phyloP scores from a whole-genome alignment of 1,140 invertebrate species.

The Lasioglossum albipes region DNA sequence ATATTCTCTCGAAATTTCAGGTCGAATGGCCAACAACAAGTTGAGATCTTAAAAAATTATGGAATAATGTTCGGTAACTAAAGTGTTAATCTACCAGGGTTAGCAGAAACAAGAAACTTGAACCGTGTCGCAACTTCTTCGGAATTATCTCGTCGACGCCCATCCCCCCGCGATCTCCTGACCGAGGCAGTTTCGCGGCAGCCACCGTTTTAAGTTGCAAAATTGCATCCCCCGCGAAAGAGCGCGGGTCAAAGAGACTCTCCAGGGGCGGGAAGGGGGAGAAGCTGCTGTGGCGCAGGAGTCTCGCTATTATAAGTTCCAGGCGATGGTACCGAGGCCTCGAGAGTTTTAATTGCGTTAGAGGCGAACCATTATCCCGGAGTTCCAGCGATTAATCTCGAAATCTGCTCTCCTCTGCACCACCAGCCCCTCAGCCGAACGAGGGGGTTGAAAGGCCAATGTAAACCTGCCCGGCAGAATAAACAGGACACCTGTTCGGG shows the following conservation, averaged over 20 bases:
- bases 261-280: neutral
- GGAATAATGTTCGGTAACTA: no score
- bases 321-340: neutral
- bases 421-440: neutral
- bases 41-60: no score
- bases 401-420: slow-evolving; percentile 20
- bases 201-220: slow-evolving; percentile 15
- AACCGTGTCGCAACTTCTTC: slow-evolving; percentile 24
- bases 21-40: no score
- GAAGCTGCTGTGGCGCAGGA: no score
- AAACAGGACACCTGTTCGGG: slow-evolving; percentile 1
- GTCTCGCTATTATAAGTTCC: slow-evolving; percentile 25
- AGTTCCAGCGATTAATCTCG: slow-evolving; percentile 37
- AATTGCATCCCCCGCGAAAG: slow-evolving; percentile 2
- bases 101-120: no score
- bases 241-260: neutral
- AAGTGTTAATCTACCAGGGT: no score
- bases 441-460: neutral
- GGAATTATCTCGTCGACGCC: slow-evolving; percentile 49
- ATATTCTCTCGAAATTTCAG: no score
- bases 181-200: slow-evolving; percentile 1
- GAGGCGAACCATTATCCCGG: slow-evolving; percentile 26
- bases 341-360: slow-evolving; percentile 40
- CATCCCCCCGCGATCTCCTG: neutral
- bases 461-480: neutral